Conservation (phyloP, 2,888 invertebrate species). For the Beris morrisii region DNA sequence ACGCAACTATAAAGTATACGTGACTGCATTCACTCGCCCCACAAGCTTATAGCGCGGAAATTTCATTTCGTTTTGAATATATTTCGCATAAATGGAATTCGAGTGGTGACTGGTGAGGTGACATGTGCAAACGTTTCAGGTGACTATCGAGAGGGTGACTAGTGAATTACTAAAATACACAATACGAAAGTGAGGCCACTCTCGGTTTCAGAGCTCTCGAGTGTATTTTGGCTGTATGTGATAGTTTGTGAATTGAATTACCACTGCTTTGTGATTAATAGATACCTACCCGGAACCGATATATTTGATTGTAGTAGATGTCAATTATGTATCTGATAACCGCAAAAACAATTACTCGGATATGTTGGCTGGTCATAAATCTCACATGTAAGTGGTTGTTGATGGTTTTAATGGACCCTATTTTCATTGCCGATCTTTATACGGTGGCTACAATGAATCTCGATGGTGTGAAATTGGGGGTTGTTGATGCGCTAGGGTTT, state of each 20-base stretch:
- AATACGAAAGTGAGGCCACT: not conserved
- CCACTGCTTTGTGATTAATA: slow-evolving; percentile 16
- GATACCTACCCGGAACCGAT: not conserved
- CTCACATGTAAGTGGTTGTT: slow-evolving; percentile 37
- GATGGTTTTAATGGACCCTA: too few species aligned
- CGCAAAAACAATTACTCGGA: slow-evolving; percentile 39
- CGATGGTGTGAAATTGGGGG: not conserved
- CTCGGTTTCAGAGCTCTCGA: not conserved
- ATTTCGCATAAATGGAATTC: too few species aligned
- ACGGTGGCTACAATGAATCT: not conserved
- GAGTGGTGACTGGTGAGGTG: too few species aligned
- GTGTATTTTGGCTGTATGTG: too few species aligned
- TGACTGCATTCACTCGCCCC: too few species aligned
- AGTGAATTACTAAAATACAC: not conserved
- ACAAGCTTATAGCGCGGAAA: too few species aligned
- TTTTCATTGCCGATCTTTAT: slow-evolving; percentile 1
- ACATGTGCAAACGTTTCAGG: too few species aligned
- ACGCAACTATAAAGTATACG: too few species aligned
- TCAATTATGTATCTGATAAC: slow-evolving; percentile 37
- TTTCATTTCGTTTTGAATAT: too few species aligned
- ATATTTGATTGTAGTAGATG: slow-evolving; percentile 25
- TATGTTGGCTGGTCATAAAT: slow-evolving; percentile 39
- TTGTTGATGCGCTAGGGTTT: too few species aligned
- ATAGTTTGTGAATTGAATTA: too few species aligned
- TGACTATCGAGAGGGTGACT: too few species aligned